Conservation (phyloP, 2,797 vertebrate species). For the Acrossocheilus fasciatus region DNA sequence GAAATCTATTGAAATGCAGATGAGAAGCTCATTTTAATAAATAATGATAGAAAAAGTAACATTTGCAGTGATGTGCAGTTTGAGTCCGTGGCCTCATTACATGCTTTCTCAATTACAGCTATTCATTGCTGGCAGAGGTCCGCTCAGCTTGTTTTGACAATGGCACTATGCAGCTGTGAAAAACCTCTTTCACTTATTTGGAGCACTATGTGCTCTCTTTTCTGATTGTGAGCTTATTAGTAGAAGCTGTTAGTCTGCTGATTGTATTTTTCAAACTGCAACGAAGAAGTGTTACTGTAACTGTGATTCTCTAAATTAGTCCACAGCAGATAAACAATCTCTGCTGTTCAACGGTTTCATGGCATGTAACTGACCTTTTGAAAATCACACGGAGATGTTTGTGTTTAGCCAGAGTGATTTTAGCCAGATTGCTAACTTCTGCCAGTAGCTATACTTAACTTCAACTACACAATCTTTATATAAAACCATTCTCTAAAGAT, state of each 20-base stretch:
- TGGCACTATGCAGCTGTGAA: conserved; percentile 54
- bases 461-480: background rate
- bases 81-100: conserved; percentile 49
- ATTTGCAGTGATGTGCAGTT: conserved; percentile 5
- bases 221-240: conserved; percentile 34
- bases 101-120: conserved; percentile 57
- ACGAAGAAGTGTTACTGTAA: background rate
- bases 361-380: background rate
- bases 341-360: background rate
- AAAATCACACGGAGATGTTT: background rate
- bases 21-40: conserved; percentile 14
- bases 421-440: background rate
- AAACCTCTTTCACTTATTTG: conserved; percentile 19
- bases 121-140: conserved; percentile 56
- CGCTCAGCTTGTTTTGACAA: conserved; percentile 33
- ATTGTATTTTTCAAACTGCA: conserved; percentile 16
- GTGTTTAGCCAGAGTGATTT: background rate
- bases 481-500: background rate
- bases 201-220: background rate
- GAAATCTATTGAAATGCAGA: conserved; percentile 32
- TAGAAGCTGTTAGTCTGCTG: conserved; percentile 10
- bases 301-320: conserved; percentile 10
- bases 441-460: background rate
- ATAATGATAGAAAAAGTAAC: conserved; percentile 2
- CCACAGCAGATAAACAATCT: background rate